Percentiles rank a stretch among this genome's conserved stretches.
Conservation (phyloP, 2,888 invertebrate species). For the Formica aserva region DNA sequence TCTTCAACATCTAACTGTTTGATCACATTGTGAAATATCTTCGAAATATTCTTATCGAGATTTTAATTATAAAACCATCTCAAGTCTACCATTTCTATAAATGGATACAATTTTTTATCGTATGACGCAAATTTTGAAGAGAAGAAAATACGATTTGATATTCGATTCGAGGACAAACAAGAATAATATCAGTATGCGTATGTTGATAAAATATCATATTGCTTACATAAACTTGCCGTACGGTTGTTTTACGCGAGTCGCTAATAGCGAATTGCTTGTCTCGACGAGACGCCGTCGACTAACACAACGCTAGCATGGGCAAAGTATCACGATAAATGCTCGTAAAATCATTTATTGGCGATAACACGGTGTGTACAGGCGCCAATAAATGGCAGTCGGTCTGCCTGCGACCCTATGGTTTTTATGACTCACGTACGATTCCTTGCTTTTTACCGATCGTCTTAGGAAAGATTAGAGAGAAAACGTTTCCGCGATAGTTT, state of each 20-base stretch:
- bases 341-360: constrained; percentile 61
- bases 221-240: constrained; percentile 4
- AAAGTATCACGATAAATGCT: constrained; percentile 61
- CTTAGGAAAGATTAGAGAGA: neutral
- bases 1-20: constrained; percentile 1
- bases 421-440: constrained; percentile 47
- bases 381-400: constrained; percentile 38
- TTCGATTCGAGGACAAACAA: neutral
- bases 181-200: neutral
- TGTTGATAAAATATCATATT: constrained; percentile 23
- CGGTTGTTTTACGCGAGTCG: constrained; percentile 18
- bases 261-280: constrained; percentile 38
- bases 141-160: constrained; percentile 1
- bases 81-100: neutral
- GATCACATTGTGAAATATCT: constrained; percentile 15
- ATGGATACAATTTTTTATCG: neutral
- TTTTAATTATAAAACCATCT: constrained; percentile 1
- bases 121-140: neutral
- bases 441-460: neutral
- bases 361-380: constrained; percentile 47
- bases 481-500: neutral
- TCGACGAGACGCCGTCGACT: constrained; percentile 8
- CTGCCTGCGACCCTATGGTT: constrained; percentile 6
- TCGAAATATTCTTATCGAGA: constrained; percentile 5
- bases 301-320: neutral